phyloP scores from a whole-genome alignment of 2,113 vertebrate genomes.

The Ciconia maguari region DNA sequence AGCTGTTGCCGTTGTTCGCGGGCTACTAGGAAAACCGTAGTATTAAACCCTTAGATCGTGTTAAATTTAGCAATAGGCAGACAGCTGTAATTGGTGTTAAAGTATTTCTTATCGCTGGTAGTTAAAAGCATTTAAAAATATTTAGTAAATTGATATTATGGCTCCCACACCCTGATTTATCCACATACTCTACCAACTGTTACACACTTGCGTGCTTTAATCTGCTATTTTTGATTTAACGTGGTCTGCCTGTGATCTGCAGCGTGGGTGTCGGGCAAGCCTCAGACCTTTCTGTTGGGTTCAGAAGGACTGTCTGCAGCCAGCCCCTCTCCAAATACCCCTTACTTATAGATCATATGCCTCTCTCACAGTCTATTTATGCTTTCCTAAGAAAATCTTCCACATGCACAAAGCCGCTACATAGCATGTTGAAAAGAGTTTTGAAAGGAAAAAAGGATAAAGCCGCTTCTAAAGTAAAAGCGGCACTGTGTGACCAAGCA shows the following conservation, averaged over 20 bases:
- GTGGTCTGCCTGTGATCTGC: neutral
- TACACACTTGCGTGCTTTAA: slow-evolving; percentile 28
- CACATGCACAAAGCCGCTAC: accelerated
- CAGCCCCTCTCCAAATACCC: neutral
- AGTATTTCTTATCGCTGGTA: neutral
- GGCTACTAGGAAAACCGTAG: neutral
- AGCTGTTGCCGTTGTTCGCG: neutral
- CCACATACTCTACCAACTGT: slow-evolving; percentile 41
- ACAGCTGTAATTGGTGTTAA: slow-evolving; percentile 17
- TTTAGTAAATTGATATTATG: slow-evolving; percentile 43
- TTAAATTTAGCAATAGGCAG: slow-evolving; percentile 50
- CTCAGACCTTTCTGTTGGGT: neutral
- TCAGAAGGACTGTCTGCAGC: neutral
- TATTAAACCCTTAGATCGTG: neutral
- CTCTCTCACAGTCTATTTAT: accelerated
- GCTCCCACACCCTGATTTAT: neutral
- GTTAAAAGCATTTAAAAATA: slow-evolving; percentile 9
- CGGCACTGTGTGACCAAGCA: neutral
- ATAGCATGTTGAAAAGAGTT: neutral
- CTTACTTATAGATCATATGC: neutral
- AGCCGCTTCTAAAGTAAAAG: neutral
- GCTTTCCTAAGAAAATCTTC: neutral
- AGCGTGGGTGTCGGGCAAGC: slow-evolving; percentile 4
- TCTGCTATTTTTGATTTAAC: slow-evolving; percentile 28
- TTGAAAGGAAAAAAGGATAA: neutral